Conservation (phyloP, 2,797 vertebrate genomes). For the Acanthiza pusilla region DNA sequence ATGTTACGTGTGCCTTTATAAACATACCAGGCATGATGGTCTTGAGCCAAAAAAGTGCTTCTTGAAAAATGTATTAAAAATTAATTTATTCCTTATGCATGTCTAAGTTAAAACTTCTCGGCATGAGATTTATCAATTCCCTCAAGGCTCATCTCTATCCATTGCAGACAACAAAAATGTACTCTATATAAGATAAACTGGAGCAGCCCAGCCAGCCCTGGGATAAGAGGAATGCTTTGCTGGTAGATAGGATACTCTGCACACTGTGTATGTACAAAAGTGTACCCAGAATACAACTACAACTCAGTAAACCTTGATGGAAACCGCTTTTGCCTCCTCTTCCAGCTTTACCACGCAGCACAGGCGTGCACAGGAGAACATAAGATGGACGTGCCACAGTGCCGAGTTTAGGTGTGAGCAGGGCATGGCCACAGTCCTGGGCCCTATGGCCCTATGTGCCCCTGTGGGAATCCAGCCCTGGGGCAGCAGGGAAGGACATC, state of each 20-base stretch:
- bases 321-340: background rate
- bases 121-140: constrained; percentile 38
- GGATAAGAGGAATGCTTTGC: constrained; percentile 6
- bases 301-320: background rate
- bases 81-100: constrained; percentile 59
- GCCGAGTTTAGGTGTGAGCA: accelerated
- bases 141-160: constrained; percentile 3
- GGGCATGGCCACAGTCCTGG: accelerated
- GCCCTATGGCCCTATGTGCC: accelerated
- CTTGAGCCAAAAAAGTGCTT: constrained; percentile 40
- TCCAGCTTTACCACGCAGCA: background rate
- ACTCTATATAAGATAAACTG: background rate
- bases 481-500: background rate
- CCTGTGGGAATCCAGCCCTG: accelerated
- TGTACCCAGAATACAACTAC: accelerated
- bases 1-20: constrained; percentile 15
- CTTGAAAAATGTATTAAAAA: constrained; percentile 65
- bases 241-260: background rate
- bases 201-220: background rate
- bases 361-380: accelerated
- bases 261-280: accelerated
- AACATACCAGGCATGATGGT: constrained; percentile 31
- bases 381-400: accelerated
- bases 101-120: background rate
- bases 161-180: constrained; percentile 17